Conservation (phyloP, 2,888 invertebrate species). For the Laspeyria flexula region DNA sequence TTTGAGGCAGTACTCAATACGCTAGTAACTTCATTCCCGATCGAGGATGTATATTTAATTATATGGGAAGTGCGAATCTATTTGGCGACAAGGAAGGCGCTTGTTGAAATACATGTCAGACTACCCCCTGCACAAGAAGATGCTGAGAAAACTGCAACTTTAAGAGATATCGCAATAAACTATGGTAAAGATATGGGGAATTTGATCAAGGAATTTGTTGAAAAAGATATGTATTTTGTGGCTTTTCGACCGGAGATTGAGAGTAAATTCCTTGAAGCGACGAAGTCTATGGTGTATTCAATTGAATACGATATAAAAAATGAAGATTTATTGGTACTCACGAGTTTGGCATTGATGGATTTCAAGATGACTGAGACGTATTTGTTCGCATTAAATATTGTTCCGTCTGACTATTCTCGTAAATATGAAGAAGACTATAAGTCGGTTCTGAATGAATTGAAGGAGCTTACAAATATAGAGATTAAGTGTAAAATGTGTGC, state of each 20-base stretch:
- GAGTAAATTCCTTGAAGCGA: constrained; percentile 6
- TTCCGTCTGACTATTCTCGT: constrained; percentile 29
- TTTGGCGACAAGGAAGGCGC: constrained; percentile 34
- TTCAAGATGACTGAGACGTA: constrained; percentile 37
- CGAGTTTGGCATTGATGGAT: constrained; percentile 20
- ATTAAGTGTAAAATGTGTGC: constrained; percentile 39
- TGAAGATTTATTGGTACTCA: constrained; percentile 9
- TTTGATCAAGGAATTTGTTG: constrained; percentile 39
- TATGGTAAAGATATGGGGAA: constrained; percentile 44
- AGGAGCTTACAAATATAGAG: constrained; percentile 39
- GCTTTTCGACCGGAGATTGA: constrained; percentile 9
- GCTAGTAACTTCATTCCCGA: constrained; percentile 29
- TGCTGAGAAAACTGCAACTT: background rate
- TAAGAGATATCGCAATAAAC: constrained; percentile 20
- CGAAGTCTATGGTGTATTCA: background rate
- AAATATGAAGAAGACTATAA: constrained; percentile 22
- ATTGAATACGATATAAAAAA: background rate
- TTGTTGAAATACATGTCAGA: constrained; percentile 14
- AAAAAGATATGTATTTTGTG: constrained; percentile 24
- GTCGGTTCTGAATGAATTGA: constrained; percentile 37
- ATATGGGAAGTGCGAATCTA: constrained; percentile 49
- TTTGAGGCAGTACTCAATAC: constrained; percentile 40
- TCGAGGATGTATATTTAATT: constrained; percentile 44
- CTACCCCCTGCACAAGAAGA: constrained; percentile 2
- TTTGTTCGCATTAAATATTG: constrained; percentile 42